Percentiles rank a stretch among this genome's conserved stretches.
Evolutionary conservation across 1,140 invertebrate genomes (phyloP).

Genomic region (Alviniconcha marisindica): DNA sequence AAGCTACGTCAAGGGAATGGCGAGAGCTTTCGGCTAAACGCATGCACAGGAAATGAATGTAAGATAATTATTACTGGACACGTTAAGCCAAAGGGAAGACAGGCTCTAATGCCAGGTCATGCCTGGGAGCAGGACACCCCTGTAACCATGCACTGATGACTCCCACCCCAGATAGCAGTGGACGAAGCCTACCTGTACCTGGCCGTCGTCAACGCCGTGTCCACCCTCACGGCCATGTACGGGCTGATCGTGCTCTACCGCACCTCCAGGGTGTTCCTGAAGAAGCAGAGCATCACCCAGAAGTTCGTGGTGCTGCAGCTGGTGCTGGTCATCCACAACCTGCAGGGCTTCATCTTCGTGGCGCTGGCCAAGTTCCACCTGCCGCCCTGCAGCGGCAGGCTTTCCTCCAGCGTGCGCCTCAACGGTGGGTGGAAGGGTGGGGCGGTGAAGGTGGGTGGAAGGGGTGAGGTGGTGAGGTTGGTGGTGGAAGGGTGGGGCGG

Average conservation of each 20-base stretch:
- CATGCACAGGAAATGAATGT: too few species aligned
- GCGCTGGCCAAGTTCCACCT: conserved; percentile 43
- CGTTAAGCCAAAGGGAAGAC: too few species aligned
- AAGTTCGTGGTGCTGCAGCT: conserved; percentile 44
- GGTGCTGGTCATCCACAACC: conserved; percentile 44
- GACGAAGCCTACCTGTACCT: conserved; percentile 1
- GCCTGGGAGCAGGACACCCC: too few species aligned
- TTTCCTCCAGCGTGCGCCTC: conserved; percentile 38
- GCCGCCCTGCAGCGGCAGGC: conserved; percentile 36
- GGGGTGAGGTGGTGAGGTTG: too few species aligned
- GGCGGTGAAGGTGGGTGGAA: too few species aligned
- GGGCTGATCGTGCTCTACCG: conserved; percentile 48
- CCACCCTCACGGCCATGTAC: conserved; percentile 48
- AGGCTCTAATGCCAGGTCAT: too few species aligned
- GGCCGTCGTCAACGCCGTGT: conserved; percentile 33
- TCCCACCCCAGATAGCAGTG: not conserved
- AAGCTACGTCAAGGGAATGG: too few species aligned
- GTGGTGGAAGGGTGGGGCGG: too few species aligned
- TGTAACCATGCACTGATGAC: too few species aligned
- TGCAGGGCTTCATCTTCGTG: conserved; percentile 47
- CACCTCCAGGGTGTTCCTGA: conserved; percentile 31
- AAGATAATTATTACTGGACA: too few species aligned
- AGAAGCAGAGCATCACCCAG: conserved; percentile 14
- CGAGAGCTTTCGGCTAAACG: too few species aligned
- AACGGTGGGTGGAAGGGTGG: conserved; percentile 43